Conservation (phyloP, 2,888 invertebrate species). For the Deilephila porcellus region DNA sequence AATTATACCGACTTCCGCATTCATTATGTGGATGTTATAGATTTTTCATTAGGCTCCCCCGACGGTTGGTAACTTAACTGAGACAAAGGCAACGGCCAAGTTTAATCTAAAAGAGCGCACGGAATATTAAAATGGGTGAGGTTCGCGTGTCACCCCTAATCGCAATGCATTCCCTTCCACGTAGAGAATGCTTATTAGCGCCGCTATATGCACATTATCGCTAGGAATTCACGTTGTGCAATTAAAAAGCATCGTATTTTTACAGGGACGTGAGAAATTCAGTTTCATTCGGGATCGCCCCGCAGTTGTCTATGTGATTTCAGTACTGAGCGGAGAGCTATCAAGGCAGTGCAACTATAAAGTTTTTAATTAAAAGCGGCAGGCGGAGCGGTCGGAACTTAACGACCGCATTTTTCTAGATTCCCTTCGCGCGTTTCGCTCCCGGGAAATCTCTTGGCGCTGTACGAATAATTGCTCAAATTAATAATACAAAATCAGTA, state of each 20-base stretch:
- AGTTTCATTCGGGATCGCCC: slow-evolving; percentile 39
- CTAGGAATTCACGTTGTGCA: slow-evolving; percentile 8
- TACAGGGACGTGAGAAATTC: slow-evolving; percentile 33
- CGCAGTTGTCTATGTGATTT: slow-evolving; percentile 51
- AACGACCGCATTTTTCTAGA: slow-evolving; percentile 79
- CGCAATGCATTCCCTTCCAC: slow-evolving; percentile 46
- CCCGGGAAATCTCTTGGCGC: slow-evolving; percentile 72
- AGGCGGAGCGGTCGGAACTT: slow-evolving; percentile 62
- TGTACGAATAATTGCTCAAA: slow-evolving; percentile 75
- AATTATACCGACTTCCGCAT: background rate
- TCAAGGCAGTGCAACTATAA: slow-evolving; percentile 68
- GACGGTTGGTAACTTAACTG: slow-evolving; percentile 40
- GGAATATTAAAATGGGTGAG: slow-evolving; percentile 52
- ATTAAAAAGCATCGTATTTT: slow-evolving; percentile 31
- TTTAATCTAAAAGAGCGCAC: slow-evolving; percentile 50
- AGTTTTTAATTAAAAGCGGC: slow-evolving; percentile 79
- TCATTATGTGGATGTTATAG: slow-evolving; percentile 38
- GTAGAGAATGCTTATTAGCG: slow-evolving; percentile 42
- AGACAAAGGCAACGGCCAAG: slow-evolving; percentile 43
- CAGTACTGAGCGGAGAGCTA: slow-evolving; percentile 48
- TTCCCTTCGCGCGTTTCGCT: slow-evolving; percentile 65
- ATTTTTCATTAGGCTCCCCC: slow-evolving; percentile 46
- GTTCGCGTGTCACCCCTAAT: slow-evolving; percentile 48
- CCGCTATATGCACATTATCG: slow-evolving; percentile 18
- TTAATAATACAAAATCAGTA: slow-evolving; percentile 74